A percentile compares a stretch with the other conserved stretches of the same genome.
These are phyloP conservation scores for Melipona bicolor DNA, from an alignment of 2,888 invertebrate genomes.

Conservation along the genomic window DNA sequence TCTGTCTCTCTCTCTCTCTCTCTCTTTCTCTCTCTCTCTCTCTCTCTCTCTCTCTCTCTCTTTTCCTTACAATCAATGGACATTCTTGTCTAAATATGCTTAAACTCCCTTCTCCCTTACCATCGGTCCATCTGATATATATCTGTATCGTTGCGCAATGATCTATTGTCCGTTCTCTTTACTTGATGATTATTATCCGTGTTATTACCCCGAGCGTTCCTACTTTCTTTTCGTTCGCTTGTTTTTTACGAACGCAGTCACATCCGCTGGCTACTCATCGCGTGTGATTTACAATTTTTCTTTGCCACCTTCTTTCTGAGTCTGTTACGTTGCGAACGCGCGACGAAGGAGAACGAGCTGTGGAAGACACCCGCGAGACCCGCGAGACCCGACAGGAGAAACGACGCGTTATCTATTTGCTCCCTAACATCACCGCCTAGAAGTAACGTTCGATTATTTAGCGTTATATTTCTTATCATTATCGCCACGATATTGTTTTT, in stretches of 20 bases:
- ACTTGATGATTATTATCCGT: not conserved
- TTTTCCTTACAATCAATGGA: conserved; percentile 11
- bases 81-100: conserved; percentile 39
- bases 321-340: conserved; percentile 17
- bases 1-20: not conserved
- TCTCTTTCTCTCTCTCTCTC: not conserved
- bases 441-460: conserved; percentile 82
- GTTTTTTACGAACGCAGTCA: conserved; percentile 6
- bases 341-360: not conserved
- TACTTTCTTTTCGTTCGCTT: not conserved
- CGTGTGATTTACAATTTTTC: conserved; percentile 10
- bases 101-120: not conserved
- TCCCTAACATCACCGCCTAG: conserved; percentile 83
- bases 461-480: conserved; percentile 81
- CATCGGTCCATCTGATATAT: not conserved
- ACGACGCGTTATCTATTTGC: conserved; percentile 80
- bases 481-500: conserved; percentile 80
- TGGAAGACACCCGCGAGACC: not conserved
- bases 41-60: not conserved
- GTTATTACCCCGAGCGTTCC: not conserved
- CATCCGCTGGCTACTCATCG: not conserved
- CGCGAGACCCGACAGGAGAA: conserved; percentile 32
- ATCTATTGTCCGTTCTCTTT: conserved; percentile 18
- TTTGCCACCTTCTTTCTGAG: conserved; percentile 11
- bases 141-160: conserved; percentile 13